phyloP scores from a whole-genome alignment of 1,140 invertebrate genomes.

The Pentalonia nigronervosa region DNA sequence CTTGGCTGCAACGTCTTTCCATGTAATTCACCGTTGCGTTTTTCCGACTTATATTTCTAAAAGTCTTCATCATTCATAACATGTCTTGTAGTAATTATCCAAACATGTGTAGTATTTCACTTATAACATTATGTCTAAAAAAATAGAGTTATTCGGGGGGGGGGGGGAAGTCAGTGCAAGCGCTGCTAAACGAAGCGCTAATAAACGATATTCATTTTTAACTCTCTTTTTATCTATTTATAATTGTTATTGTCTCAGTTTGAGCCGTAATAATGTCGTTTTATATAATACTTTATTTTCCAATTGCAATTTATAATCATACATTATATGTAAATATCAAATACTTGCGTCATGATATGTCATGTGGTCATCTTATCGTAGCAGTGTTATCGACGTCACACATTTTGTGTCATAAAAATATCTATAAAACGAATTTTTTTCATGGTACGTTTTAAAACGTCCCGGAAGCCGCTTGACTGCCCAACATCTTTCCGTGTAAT shows the following conservation, averaged over 20 bases:
- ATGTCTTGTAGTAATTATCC: neutral
- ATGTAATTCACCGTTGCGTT: neutral
- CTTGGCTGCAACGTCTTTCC: neutral
- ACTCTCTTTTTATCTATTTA: too few species aligned
- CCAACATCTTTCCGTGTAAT: neutral
- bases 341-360: neutral
- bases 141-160: neutral
- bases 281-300: neutral
- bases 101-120: neutral
- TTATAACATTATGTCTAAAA: neutral
- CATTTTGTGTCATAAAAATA: neutral
- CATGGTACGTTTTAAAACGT: neutral
- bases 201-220: too few species aligned
- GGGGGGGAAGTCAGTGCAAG: too few species aligned
- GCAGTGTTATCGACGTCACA: neutral
- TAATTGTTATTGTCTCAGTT: neutral
- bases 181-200: too few species aligned
- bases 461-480: neutral
- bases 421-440: neutral
- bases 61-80: neutral
- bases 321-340: neutral
- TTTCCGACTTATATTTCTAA: neutral
- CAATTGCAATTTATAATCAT: neutral
- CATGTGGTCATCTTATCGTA: neutral
- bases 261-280: neutral